Base-by-base conservation (phyloP, 2,888 invertebrate genomes). In the Nipponacmea schrenckii region DNA sequence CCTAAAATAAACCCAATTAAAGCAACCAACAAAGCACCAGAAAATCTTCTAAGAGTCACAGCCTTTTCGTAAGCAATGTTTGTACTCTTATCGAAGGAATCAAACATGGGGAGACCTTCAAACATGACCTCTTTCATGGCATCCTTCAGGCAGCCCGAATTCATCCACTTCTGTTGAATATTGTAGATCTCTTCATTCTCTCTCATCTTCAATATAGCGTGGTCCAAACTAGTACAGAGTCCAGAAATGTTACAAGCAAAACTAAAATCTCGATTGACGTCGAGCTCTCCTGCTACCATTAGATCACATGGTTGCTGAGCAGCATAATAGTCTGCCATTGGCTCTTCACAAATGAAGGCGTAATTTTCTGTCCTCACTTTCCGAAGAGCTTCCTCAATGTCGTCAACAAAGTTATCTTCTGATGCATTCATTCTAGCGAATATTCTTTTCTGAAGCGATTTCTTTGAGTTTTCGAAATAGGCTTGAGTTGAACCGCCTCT, bases 341-440 rank as follows among this genome's bases (percentile, higher is more conserved):
- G 70, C 2, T 72, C 71, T 70, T 78, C 77, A 71, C 73, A 68
- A 8, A 80, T 75, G 12, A 79, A 71, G 2, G 78, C 80, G 26
- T 70, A 74, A 3, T 67, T 68, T 8, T 75, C 77, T 46, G 64
- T 48, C 8, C 62, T 66, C 46, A 80, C 77, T 64, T 73, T 72
- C 2, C 26, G 14, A 2, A 76, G n/a, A 3, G 73, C 77, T 31
- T 74, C 70, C 0, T 44, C 46, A 17, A 67, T 14, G 12, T 17
- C 62, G 8, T 65, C 44, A 39, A 70, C 20, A 12, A 62, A 44
- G 14, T 62, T 68, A 20, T 67, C 39, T 1, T 45, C 50, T n/a
- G 48, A 3, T 20, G 20, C 62, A 3, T 65, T 50, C 45, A 77
- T 69, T 5, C 45, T 72, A 17, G 66, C 66, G 64, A 70, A 74